Conservation (phyloP, 2,797 vertebrate species). For the Anomalospiza imberbis region DNA sequence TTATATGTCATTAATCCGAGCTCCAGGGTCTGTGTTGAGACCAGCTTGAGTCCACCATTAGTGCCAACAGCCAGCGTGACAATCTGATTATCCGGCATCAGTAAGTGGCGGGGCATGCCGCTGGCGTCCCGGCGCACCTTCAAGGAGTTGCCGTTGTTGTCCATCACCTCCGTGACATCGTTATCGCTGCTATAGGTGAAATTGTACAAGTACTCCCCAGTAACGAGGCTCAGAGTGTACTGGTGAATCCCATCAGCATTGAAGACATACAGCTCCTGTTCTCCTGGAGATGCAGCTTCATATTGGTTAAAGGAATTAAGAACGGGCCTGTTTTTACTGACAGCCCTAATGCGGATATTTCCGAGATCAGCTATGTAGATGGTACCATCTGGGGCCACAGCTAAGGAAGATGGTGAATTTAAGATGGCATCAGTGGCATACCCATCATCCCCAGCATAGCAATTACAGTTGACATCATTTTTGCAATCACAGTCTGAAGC, state of each 20-base stretch:
- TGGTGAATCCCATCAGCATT: constrained; percentile 92
- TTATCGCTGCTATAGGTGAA: constrained; percentile 91
- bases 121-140: constrained; percentile 89
- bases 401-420: constrained; percentile 94
- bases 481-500: constrained; percentile 99
- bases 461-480: constrained; percentile 98
- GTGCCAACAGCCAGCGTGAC: constrained; percentile 90
- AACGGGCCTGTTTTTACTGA: constrained; percentile 89
- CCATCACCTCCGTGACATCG: constrained; percentile 85
- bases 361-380: constrained; percentile 97
- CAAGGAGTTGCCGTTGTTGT: constrained; percentile 93
- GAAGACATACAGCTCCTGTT: constrained; percentile 97
- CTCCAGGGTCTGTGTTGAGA: constrained; percentile 90
- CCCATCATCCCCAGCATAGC: constrained; percentile 95
- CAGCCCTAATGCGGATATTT: constrained; percentile 95
- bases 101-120: constrained; percentile 87
- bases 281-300: constrained; percentile 93
- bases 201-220: constrained; percentile 94
- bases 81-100: constrained; percentile 95
- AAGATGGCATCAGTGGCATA: constrained; percentile 96
- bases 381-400: constrained; percentile 93
- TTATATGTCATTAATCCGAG: constrained; percentile 94
- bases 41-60: constrained; percentile 88
- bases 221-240: constrained; percentile 94
- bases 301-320: constrained; percentile 87